Evolutionary conservation across 2,797 vertebrate species (phyloP).

Genomic region (Echeneis naucrates): DNA sequence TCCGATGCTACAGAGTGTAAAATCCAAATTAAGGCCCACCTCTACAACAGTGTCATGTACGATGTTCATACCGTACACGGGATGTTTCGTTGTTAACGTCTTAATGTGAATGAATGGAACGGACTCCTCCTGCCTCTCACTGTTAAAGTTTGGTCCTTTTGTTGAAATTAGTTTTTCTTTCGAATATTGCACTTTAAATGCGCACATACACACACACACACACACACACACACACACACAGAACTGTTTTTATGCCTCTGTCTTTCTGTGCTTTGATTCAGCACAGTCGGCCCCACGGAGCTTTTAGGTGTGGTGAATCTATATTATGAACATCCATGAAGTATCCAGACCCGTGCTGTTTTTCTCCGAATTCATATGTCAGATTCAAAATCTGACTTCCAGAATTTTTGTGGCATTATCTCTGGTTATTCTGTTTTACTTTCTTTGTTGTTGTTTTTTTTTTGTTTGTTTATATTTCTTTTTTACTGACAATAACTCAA

Average conservation of each 20-base stretch:
- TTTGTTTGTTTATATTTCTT: constrained; percentile 17
- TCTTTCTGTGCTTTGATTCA: constrained; percentile 29
- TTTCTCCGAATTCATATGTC: constrained; percentile 54
- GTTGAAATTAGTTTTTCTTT: constrained; percentile 33
- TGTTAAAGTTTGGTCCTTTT: constrained; percentile 48
- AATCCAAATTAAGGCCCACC: constrained; percentile 32
- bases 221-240: too few species aligned
- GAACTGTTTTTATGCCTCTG: constrained; percentile 19
- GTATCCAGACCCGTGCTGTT: constrained; percentile 29
- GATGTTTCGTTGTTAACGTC: constrained; percentile 52
- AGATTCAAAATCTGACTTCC: constrained; percentile 53
- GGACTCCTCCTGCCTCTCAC: constrained; percentile 27
- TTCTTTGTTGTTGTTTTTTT: constrained; percentile 47
- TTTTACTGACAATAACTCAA: constrained; percentile 40
- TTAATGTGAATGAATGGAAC: constrained; percentile 49
- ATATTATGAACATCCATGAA: constrained; percentile 46
- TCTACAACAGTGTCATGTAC: constrained; percentile 24
- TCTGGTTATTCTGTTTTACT: constrained; percentile 61
- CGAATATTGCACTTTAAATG: constrained; percentile 66
- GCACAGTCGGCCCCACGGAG: constrained; percentile 29
- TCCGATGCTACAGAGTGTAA: constrained; percentile 23
- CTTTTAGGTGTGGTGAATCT: constrained; percentile 43
- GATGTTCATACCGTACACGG: constrained; percentile 38
- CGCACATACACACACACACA: constrained; percentile 1
- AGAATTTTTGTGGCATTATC: constrained; percentile 45